Percentiles rank a stretch among this genome's conserved stretches.
phyloP scores from a whole-genome alignment of 1,140 invertebrate genomes.

The Paralvinella palmiformis region DNA sequence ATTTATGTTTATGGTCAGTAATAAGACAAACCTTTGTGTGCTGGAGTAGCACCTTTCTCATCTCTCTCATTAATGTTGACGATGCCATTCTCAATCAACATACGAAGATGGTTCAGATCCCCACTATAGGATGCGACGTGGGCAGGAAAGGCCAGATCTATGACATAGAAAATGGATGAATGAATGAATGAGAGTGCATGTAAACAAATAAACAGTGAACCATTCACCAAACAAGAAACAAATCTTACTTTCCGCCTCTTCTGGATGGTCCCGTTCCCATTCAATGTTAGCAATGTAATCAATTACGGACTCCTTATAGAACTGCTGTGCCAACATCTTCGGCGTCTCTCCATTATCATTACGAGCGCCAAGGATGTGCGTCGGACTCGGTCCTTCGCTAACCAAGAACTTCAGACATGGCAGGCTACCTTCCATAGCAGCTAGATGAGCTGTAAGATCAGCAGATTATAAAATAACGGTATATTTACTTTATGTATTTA shows the following conservation, averaged over 20 bases:
- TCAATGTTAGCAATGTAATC: constrained; percentile 49
- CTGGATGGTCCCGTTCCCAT: constrained; percentile 48
- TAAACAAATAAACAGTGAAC: no score
- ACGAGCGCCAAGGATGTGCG: constrained; percentile 36
- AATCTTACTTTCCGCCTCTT: constrained; percentile 46
- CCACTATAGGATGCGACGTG: constrained; percentile 49
- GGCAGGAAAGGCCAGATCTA: constrained; percentile 50
- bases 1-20: no score
- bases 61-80: constrained; percentile 52
- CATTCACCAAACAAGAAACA: no score
- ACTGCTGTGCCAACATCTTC: constrained; percentile 48
- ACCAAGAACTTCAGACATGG: constrained; percentile 50
- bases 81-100: constrained; percentile 50
- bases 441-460: constrained; percentile 40
- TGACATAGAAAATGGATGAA: constrained; percentile 5
- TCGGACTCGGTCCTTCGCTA: constrained; percentile 33
- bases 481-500: no score
- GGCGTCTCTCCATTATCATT: constrained; percentile 51
- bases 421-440: constrained; percentile 49
- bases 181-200: neutral
- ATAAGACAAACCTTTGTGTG: constrained; percentile 45
- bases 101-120: constrained; percentile 46
- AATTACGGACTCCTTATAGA: constrained; percentile 47
- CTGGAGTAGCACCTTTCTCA: constrained; percentile 46
- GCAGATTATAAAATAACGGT: no score